These are phyloP conservation scores for Clarias platycephalus DNA, from an alignment of 2,797 vertebrate genomes.

Conservation along the genomic window DNA sequence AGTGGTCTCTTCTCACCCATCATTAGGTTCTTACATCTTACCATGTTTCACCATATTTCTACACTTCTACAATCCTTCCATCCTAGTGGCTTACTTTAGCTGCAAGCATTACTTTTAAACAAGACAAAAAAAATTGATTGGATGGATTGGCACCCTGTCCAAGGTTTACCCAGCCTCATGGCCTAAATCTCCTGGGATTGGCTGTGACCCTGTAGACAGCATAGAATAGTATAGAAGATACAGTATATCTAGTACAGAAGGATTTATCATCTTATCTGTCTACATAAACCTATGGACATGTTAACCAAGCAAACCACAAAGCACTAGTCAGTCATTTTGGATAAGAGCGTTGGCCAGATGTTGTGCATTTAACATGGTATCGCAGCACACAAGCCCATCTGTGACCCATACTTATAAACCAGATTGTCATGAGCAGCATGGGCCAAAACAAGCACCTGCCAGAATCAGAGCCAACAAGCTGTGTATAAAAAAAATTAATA, in stretches of 20 bases:
- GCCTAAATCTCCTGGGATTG: too few species aligned
- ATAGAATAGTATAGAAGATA: too few species aligned
- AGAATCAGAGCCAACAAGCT: conserved; percentile 1
- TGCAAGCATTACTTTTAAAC: neutral
- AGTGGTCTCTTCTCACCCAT: neutral
- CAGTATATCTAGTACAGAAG: too few species aligned
- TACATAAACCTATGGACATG: neutral
- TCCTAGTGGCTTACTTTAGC: neutral
- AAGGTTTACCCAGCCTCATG: too few species aligned
- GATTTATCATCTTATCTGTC: neutral
- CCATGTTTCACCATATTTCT: neutral
- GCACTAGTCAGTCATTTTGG: neutral
- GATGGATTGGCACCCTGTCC: too few species aligned
- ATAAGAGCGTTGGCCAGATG: neutral
- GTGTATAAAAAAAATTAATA: neutral
- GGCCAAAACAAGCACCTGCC: conserved; percentile 1
- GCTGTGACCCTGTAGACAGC: too few species aligned
- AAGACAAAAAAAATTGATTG: neutral
- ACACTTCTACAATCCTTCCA: neutral
- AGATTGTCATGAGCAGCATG: neutral
- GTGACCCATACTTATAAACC: neutral
- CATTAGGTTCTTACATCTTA: neutral
- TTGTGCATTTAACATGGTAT: too few species aligned
- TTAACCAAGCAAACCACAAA: neutral
- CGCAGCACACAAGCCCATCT: conserved; percentile 4